Base-by-base conservation (phyloP, 2,113 vertebrate genomes). In the Struthidea cinerea region DNA sequence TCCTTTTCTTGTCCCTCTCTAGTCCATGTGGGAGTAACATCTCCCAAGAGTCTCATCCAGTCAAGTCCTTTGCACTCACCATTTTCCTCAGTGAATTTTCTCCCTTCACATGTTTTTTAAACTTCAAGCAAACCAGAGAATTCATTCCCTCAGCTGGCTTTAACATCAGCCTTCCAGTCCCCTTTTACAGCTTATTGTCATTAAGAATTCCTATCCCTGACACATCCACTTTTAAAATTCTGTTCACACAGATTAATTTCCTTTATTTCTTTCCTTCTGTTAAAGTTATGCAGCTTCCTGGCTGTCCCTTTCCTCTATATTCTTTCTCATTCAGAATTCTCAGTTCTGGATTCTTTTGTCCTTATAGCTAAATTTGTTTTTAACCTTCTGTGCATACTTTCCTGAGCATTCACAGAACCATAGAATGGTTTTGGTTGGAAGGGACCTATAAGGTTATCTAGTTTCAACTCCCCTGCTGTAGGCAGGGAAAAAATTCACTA, bases 41-140 rank as follows among this genome's bases (percentile, higher is more conserved):
- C 42, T 87, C 91, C 91, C 69, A 65, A 50, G 76, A 90, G 89
- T 67, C 59, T 84, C 55, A 92, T 94, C 52, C 44, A 76, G 77
- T 82, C 80, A 91, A 87, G 35, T 68, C 35, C 63, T 92, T 96
- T 9, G 5, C 63, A 61, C 86, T 94, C 80, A 86, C 18, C 28
- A 82, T 95, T 65, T 93, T 92, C 74, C 74, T 93, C 69, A 71
- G 65, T 49, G 74, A 84, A 68, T 84, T 93, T 94, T 82, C 68
- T 77, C 89, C 60, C 19, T 92, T 67, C 44, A 74, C 22, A 44
- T 41, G 12, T 60, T 84, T 81, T 83, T 73, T 68, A 59, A 87
- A 69, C 13, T 42, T 90, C 14, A 74, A 44, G 91, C 47, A 60
- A 93, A 75, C 19, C 16, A 82, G 52, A 86, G 27, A 89, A 64